These are phyloP conservation scores for Phaedon cochleariae DNA, from an alignment of 2,888 invertebrate genomes.

Conservation along the genomic window DNA sequence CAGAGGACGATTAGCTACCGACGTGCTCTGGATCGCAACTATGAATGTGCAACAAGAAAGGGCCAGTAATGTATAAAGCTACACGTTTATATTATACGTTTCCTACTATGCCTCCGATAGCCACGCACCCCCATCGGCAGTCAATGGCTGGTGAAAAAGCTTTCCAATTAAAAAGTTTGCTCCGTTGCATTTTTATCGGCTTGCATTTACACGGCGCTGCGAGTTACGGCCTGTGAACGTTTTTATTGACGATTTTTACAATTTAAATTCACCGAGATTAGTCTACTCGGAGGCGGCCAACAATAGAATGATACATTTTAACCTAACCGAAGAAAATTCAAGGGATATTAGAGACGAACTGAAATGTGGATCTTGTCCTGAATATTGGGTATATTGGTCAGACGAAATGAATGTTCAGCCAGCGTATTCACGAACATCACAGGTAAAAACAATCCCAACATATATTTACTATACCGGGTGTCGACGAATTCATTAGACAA, in stretches of 20 bases:
- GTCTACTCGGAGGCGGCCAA: constrained; percentile 3
- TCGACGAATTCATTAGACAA: too few species aligned
- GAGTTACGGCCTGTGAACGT: constrained; percentile 31
- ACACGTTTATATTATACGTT: constrained; percentile 34
- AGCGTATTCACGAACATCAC: too few species aligned
- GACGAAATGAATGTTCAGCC: too few species aligned
- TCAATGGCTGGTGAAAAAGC: constrained; percentile 45
- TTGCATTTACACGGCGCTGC: constrained; percentile 36
- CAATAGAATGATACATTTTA: not conserved
- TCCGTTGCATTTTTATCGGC: constrained; percentile 49
- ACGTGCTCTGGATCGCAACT: constrained; percentile 43
- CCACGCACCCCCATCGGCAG: constrained; percentile 38
- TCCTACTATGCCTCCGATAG: not conserved
- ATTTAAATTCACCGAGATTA: constrained; percentile 20
- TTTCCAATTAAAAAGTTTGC: constrained; percentile 48
- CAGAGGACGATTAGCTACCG: constrained; percentile 41
- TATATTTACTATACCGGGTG: too few species aligned
- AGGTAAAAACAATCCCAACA: too few species aligned
- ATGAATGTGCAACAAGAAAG: constrained; percentile 36
- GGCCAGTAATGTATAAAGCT: constrained; percentile 12
- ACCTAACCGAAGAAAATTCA: not conserved
- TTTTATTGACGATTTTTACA: constrained; percentile 36
- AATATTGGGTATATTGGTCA: too few species aligned
- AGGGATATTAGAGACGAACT: too few species aligned
- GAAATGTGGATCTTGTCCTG: too few species aligned